These are phyloP conservation scores for Brenthis ino DNA, from an alignment of 2,888 invertebrate species.

Conservation along the genomic window DNA sequence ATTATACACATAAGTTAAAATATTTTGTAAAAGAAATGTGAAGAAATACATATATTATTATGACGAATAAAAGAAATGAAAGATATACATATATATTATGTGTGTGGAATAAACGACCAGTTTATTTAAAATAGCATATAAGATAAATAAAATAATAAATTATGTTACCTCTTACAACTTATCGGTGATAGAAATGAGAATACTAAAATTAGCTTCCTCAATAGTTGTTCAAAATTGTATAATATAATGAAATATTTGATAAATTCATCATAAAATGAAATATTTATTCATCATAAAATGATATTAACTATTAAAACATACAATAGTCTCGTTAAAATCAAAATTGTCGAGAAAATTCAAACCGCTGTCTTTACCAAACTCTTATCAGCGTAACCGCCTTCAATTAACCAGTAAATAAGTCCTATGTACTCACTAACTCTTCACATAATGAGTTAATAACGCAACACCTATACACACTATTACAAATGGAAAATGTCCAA, in stretches of 20 bases:
- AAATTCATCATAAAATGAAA: background rate
- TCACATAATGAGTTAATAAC: slow-evolving; percentile 82
- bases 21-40: too few relatives aligned
- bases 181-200: too few relatives aligned
- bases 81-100: too few relatives aligned
- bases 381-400: slow-evolving; percentile 77
- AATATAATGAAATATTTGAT: background rate
- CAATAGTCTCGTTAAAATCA: slow-evolving; percentile 51
- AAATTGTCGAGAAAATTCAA: slow-evolving; percentile 54
- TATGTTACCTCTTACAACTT: too few relatives aligned
- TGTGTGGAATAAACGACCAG: too few relatives aligned
- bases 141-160: too few relatives aligned
- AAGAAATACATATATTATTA: too few relatives aligned
- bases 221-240: too few relatives aligned
- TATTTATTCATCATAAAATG: background rate
- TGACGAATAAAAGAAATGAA: too few relatives aligned
- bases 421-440: slow-evolving; percentile 73
- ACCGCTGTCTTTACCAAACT: slow-evolving; percentile 65
- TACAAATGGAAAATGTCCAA: slow-evolving; percentile 64
- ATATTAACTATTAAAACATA: slow-evolving; percentile 26
- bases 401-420: slow-evolving; percentile 79
- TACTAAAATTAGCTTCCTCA: too few relatives aligned
- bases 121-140: too few relatives aligned
- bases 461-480: slow-evolving; percentile 64
- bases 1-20: too few relatives aligned